Evolutionary conservation across 1,140 invertebrate genomes (phyloP), one percentile per base, ranked within the genome.

Genomic region (Gyrodactylus bullatarudis): DNA sequence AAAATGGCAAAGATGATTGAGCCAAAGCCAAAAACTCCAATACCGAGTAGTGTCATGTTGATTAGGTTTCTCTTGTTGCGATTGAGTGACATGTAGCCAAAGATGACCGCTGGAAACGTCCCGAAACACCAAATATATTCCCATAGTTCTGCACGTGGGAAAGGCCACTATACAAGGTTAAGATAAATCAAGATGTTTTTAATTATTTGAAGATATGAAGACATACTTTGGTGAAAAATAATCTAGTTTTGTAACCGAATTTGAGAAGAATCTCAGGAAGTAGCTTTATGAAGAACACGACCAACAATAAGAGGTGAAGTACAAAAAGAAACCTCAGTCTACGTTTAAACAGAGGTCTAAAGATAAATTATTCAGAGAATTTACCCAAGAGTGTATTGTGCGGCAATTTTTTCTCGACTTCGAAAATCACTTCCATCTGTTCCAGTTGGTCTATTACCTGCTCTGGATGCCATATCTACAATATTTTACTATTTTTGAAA

Each of bases 41-140:
- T 71, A 25, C 70, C 70, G 24, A 71, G 1, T 24, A 71, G 23
- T 23, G 70, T 23, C 20, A 71, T 20, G 1, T 24, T 71, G 20
- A 71, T 23, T 19, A 71, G 24, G 24, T 23, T 23, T 23, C 20
- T 24, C 20, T 23, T 1, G 24, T 71, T 71, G 1, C 24, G 22
- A 21, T 21, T 23, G 21, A 71, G n/a, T 23, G 70, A 71, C 20
- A 71, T 23, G 24, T 71, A 71, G 20, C 70, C 70, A 71, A 71
- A 71, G 22, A 71, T 26, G 21, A 24, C 21, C 24, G 70, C 21
- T 1, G 70, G 21, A 25, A 71, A n/a, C 20, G 21, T 71, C 24
- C 70, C 70, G 1, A 71, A 71, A 24, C 20, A 71, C 70, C 70
- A 71, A 25, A 26, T 20, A 71, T 23, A 71, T 71, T 71, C 70